Conservation (phyloP, 1,140 invertebrate genomes). For the Lysiphlebus fabarum region DNA sequence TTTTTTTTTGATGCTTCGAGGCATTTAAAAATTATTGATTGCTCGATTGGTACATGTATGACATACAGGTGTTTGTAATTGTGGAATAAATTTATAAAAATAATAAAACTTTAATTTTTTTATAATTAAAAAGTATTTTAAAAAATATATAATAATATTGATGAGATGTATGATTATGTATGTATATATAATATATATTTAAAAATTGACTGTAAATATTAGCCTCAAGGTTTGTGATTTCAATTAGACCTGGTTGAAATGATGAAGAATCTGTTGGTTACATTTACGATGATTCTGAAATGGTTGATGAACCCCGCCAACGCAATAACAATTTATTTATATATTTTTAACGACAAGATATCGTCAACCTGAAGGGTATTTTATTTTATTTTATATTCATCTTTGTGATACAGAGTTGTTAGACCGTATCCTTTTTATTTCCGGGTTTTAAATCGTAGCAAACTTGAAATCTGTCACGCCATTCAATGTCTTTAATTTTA, state of each 20-base stretch:
- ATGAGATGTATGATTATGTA: slow-evolving; percentile 1
- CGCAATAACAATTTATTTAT: background rate
- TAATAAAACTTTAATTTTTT: background rate
- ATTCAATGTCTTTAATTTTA: too few relatives aligned
- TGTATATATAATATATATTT: too few relatives aligned
- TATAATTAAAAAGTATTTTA: background rate
- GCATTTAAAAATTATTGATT: too few relatives aligned
- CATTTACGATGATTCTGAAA: slow-evolving; percentile 27
- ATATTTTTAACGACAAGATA: slow-evolving; percentile 24
- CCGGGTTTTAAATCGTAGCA: slow-evolving; percentile 34
- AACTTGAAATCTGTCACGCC: background rate
- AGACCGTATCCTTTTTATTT: slow-evolving; percentile 32
- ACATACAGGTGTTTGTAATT: too few relatives aligned
- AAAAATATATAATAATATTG: background rate
- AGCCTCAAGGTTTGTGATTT: slow-evolving; percentile 30
- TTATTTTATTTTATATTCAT: slow-evolving; percentile 25
- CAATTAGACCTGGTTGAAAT: slow-evolving; percentile 43
- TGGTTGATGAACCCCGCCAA: slow-evolving; percentile 38
- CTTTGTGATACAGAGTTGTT: slow-evolving; percentile 41
- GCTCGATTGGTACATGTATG: too few relatives aligned
- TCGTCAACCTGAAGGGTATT: slow-evolving; percentile 34
- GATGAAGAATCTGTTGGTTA: slow-evolving; percentile 9
- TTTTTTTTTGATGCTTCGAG: too few relatives aligned
- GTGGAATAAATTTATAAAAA: background rate
- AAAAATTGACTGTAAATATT: background rate